Conservation (phyloP, 2,797 vertebrate species). For the Diceros bicornis region DNA sequence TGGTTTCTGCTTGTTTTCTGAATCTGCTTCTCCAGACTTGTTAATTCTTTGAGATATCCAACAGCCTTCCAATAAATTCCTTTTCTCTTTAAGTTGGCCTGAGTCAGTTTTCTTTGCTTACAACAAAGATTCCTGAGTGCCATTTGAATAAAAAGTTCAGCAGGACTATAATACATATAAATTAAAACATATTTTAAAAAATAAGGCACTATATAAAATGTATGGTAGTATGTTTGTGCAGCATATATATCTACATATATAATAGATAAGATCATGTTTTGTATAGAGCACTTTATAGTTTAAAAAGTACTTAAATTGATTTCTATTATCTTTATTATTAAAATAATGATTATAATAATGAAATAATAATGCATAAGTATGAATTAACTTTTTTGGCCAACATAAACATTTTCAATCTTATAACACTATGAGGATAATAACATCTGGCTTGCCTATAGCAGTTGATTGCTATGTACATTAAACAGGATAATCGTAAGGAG, state of each 20-base stretch:
- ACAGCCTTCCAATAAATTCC: neutral
- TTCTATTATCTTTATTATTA: constrained; percentile 50
- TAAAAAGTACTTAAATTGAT: constrained; percentile 55
- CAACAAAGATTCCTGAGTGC: neutral
- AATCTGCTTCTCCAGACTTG: constrained; percentile 14
- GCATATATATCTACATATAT: neutral
- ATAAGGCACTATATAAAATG: constrained; percentile 16
- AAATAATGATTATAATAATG: constrained; percentile 70
- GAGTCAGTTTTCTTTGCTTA: constrained; percentile 38
- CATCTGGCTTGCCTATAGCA: constrained; percentile 18
- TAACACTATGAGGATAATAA: constrained; percentile 8
- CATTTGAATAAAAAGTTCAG: constrained; percentile 36
- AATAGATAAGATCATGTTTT: neutral
- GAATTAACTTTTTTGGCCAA: constrained; percentile 58
- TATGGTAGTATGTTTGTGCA: neutral
- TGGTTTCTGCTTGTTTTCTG: neutral
- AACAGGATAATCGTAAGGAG: neutral
- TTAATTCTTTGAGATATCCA: neutral
- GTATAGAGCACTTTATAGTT: constrained; percentile 9
- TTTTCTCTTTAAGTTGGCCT: neutral
- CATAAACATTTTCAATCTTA: constrained; percentile 50
- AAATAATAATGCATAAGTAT: constrained; percentile 54
- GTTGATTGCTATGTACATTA: neutral
- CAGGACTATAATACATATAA: constrained; percentile 13
- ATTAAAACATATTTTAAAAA: constrained; percentile 32